Conservation (phyloP, 2,888 invertebrate genomes). For the Patella pellucida region DNA sequence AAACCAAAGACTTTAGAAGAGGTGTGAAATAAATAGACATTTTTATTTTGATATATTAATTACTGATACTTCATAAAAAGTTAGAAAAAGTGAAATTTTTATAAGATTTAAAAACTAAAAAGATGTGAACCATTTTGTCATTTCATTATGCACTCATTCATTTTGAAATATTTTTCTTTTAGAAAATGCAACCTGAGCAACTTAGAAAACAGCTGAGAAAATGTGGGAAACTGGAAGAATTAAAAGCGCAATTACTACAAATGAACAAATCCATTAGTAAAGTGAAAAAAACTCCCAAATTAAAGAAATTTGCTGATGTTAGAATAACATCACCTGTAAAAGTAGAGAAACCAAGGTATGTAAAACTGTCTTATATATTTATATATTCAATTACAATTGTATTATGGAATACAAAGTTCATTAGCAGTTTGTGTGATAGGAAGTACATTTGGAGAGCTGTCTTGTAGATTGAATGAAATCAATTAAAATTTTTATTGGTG, state of each 20-base stretch:
- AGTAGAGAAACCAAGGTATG: background rate
- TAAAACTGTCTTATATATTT: too few relatives aligned
- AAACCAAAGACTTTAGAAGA: conserved; percentile 3
- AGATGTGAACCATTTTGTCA: background rate
- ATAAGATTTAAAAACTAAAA: background rate
- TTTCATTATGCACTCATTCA: background rate
- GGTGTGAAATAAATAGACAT: background rate
- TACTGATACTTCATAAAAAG: too few relatives aligned
- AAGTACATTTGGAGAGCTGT: too few relatives aligned
- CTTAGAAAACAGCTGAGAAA: conserved; percentile 52
- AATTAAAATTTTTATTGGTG: too few relatives aligned
- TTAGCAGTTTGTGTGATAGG: too few relatives aligned
- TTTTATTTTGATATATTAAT: too few relatives aligned
- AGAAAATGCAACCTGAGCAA: conserved; percentile 17
- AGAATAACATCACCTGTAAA: conserved; percentile 23
- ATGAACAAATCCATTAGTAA: conserved; percentile 50
- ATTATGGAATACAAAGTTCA: too few relatives aligned
- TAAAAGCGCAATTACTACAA: conserved; percentile 54
- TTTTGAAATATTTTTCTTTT: conserved; percentile 28
- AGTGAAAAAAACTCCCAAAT: conserved; percentile 40
- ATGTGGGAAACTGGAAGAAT: conserved; percentile 58
- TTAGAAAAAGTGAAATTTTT: too few relatives aligned
- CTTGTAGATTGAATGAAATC: too few relatives aligned
- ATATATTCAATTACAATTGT: too few relatives aligned
- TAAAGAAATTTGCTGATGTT: conserved; percentile 45